Conservation (phyloP, 2,113 vertebrate species). For the Lepus timidus region DNA sequence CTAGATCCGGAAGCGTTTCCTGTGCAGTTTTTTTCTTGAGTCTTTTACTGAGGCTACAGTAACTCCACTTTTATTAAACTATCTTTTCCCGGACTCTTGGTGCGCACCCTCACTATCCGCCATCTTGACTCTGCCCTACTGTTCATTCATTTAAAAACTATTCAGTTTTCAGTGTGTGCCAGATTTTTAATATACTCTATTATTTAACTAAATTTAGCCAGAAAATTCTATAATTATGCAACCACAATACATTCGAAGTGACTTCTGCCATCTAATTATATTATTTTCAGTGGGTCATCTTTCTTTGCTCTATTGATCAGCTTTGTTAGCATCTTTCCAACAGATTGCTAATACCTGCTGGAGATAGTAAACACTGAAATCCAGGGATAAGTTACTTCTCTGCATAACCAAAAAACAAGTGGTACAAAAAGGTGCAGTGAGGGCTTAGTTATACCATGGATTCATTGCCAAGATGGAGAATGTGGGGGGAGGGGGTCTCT, state of each 20-base stretch:
- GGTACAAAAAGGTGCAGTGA: not conserved
- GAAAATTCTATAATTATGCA: constrained; percentile 82
- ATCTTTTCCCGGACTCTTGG: no score
- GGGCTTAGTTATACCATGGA: constrained; percentile 7
- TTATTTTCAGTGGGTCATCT: constrained; percentile 93
- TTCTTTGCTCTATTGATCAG: constrained; percentile 95
- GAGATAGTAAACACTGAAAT: constrained; percentile 85
- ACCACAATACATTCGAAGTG: constrained; percentile 79
- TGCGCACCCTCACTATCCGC: no score
- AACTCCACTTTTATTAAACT: no score
- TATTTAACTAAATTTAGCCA: constrained; percentile 63
- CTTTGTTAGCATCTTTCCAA: constrained; percentile 90
- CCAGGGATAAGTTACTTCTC: constrained; percentile 87
- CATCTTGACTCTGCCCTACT: not conserved
- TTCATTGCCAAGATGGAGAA: not conserved
- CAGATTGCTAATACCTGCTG: constrained; percentile 85
- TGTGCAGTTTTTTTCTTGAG: no score
- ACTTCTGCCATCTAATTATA: constrained; percentile 77
- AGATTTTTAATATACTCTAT: constrained; percentile 55
- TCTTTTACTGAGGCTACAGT: no score
- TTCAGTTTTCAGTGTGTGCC: constrained; percentile 21
- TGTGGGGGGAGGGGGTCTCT: not conserved
- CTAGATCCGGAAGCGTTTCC: no score
- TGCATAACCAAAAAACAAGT: constrained; percentile 68
- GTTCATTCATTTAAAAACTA: constrained; percentile 32